Evolutionary conservation across 2,888 invertebrate genomes (phyloP), one percentile per base, ranked within the genome.

Genomic region (Atethmia centrago): DNA sequence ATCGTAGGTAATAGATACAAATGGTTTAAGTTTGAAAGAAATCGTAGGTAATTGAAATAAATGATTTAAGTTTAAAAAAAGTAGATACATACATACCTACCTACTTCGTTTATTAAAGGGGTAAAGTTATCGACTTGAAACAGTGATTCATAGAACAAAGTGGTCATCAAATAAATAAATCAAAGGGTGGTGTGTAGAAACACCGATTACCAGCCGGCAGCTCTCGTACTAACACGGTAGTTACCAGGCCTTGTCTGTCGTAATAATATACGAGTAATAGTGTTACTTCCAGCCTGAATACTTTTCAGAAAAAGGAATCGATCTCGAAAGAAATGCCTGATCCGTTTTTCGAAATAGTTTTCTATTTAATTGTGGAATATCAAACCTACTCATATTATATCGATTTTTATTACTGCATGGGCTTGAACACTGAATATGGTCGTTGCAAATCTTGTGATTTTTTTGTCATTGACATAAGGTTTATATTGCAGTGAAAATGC

Each of bases 101-200:
- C n/a, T n/a, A n/a, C n/a, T n/a, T n/a, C n/a, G n/a, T n/a, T n/a
- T n/a, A n/a, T n/a, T n/a, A n/a, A n/a, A n/a, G n/a, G n/a, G n/a
- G n/a, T n/a, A n/a, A 21, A 36, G 0, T 36, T 49, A 58, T 47
- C 45, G 19, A 59, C 25, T 67, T 56, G 3, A 25, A 47, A 31
- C 71, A 47, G 51, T 59, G 51, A 71, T 71, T 75, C 59, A 25
- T 16, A 31, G 79, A 61, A 71, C 25, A 25, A 31, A 61, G 25
- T 10, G 7, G 28, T 25, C 31, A 47, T 21, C 59, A 10, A 53
- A 21, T 75, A 25, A 79, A 72, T 75, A 61, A 75, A 42, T 72
- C 16, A 75, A 36, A 47, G 31, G n/a, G 25, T 12, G 3, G 2
- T n/a, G n/a, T n/a, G 19, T 14, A 19, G 42, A 21, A 42, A 25